A percentile compares a stretch with the other conserved stretches of the same genome.
Conservation (phyloP, 2,888 invertebrate species). For the Metopia argyrocephala region DNA sequence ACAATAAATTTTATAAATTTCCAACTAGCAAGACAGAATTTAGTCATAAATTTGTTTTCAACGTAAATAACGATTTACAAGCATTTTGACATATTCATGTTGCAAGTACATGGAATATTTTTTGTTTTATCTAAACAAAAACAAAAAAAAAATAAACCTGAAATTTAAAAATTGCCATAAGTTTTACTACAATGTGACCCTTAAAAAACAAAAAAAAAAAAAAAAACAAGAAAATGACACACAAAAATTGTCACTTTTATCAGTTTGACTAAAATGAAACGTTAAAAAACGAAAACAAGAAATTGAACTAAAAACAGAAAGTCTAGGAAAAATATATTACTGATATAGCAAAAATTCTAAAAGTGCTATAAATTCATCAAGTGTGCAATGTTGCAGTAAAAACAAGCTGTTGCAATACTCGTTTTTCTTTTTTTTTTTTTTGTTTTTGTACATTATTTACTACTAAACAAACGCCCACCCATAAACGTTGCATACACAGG, state of each 20-base stretch:
- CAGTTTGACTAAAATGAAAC: slow-evolving; percentile 29
- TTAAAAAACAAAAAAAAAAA: slow-evolving; percentile 7
- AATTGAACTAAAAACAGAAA: background rate
- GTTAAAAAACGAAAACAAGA: background rate
- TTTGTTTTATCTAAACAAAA: background rate
- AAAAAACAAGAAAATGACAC: no score
- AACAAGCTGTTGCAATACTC: slow-evolving; percentile 62
- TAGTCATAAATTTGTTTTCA: slow-evolving; percentile 47
- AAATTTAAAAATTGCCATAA: slow-evolving; percentile 30
- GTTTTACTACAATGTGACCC: slow-evolving; percentile 31
- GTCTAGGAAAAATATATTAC: slow-evolving; percentile 60
- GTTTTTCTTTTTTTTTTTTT: no score
- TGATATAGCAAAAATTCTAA: slow-evolving; percentile 72
- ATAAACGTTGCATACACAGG: background rate
- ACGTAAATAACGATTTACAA: slow-evolving; percentile 23
- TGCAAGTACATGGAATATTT: slow-evolving; percentile 37
- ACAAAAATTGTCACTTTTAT: slow-evolving; percentile 61
- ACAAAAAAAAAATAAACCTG: background rate
- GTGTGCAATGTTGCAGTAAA: slow-evolving; percentile 73
- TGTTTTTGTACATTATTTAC: slow-evolving; percentile 55
- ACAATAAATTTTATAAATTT: background rate
- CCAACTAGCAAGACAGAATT: slow-evolving; percentile 2
- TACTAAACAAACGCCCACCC: background rate
- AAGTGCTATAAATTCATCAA: slow-evolving; percentile 78
- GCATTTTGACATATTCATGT: slow-evolving; percentile 55